Evolutionary conservation across 1,140 invertebrate genomes (phyloP), one percentile per base, ranked within the genome.

Genomic region (Pachyrhynchus sulphureomaculatus): DNA sequence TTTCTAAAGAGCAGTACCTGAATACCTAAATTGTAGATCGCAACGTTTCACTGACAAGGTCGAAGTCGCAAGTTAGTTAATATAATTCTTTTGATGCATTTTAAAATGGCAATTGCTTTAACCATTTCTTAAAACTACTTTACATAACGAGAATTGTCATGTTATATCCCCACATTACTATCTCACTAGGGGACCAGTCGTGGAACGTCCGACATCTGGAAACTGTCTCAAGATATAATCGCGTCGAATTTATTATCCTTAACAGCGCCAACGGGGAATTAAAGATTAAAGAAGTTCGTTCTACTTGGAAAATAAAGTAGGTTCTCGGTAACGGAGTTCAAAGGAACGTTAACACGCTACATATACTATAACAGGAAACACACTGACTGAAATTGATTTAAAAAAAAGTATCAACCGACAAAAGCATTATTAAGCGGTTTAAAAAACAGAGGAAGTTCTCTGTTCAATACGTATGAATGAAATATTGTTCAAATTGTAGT

Each of bases 181-280:
- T 56, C 53, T 56, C 53, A 32, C 53, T 45, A 56, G 53, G 53
- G 53, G 53, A 56, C 41, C 53, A n/a, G 53, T 21, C 53, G 53
- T 18, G 53, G 53, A 56, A 56, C 53, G 53, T 56, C 53, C 39
- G 53, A 39, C 53, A 56, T 56, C 53, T 56, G 53, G 53, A 56
- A 56, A 56, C 53, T 56, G 53, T 56, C 53, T 56, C 53, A 56
- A 56, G 53, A 56, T 56, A 56, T 56, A 56, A 56, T 56, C 53
- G 20, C 39, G 18, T 32, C 53, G 53, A 56, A 56, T 56, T 56
- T 56, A 56, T 56, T 34, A 41, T 56, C 53, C 34, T 56, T 45
- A 56, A 56, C 39, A 29, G 53, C 53, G 44, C 53, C 39, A 56
- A 56, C 41, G 44, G 39, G 44, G 53, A 44, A 45, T 56, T 56